Base-by-base conservation (phyloP, 2,888 invertebrate genomes). In the Melanophora roralis region DNA sequence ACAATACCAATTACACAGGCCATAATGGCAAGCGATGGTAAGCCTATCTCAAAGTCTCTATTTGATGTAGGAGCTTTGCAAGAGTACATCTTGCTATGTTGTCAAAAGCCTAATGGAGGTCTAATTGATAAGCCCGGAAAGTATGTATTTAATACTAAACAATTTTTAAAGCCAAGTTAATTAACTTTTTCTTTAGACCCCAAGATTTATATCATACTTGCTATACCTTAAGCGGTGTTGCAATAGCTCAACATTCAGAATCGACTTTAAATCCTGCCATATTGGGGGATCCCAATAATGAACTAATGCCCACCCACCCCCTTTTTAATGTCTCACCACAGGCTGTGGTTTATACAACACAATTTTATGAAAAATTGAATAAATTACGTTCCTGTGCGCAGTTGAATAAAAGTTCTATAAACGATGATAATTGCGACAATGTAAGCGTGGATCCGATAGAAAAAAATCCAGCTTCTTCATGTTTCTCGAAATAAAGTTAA, bases 171-270 rank as follows among this genome's bases (percentile, higher is more conserved):
- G 27, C 6, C 6, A 27, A 5, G 3, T 27, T 27, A 5, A 27
- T 14, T 2, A 5, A 16, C 65, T 78, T 6, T 21, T 12, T 90
- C 91, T 78, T 3, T 90, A 96, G 96, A 87, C 92, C 93, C 59
- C 92, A 95, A 84, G 99, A 99, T 91, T 93, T 96, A 82, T 99
- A 99, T 89, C 99, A 99, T 90, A 98, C 98, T 0, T 99, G 99
- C 90, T 99, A 99, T 88, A 94, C 96, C 1, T 91, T 99, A 55
- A 97, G 98, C 90, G 99, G 99, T 3, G 91, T 99, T 53, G 96
- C 98, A 14, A 93, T 99, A 76, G 96, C 98, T 1, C 99, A 99
- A 88, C 95, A 96, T 89, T 89, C 90, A 19, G 88, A 89, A 62
- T 86, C 86, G 8, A 86, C 86, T 21, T 88, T 90, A 14, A 90